A percentile compares a stretch with the other conserved stretches of the same genome.
These are phyloP conservation scores for Aquatica leii DNA, from an alignment of 2,888 invertebrate species.

Conservation along the genomic window DNA sequence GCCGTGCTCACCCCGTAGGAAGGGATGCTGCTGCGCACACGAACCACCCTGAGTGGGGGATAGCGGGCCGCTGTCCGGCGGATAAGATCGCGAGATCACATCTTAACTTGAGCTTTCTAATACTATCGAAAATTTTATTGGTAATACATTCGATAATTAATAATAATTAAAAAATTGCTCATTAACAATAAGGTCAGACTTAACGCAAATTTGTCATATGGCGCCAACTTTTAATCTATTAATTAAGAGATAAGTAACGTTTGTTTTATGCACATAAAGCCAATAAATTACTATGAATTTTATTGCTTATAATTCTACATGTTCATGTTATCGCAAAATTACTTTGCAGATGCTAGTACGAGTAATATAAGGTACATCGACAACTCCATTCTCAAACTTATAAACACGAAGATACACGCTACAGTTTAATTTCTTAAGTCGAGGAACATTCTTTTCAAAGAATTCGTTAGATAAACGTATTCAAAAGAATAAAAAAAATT, in stretches of 20 bases:
- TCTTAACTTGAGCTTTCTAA: constrained; percentile 27
- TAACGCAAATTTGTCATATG: background rate
- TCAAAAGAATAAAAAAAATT: no score
- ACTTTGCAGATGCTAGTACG: no score
- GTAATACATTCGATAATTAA: no score
- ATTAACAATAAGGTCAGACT: background rate
- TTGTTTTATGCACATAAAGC: constrained; percentile 15
- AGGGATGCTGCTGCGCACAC: constrained; percentile 61
- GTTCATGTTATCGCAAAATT: no score
- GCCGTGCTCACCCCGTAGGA: constrained; percentile 64
- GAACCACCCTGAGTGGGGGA: constrained; percentile 52
- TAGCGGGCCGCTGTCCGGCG: constrained; percentile 46
- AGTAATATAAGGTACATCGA: no score
- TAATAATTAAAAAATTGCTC: no score
- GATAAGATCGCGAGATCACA: constrained; percentile 49
- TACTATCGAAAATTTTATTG: background rate
- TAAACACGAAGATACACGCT: no score
- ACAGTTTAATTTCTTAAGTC: no score
- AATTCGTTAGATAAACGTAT: no score
- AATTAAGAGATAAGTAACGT: constrained; percentile 9
- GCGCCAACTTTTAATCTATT: constrained; percentile 16
- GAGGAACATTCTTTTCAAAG: no score
- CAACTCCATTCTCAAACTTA: no score
- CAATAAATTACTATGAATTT: background rate
- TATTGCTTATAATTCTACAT: no score